Evolutionary conservation across 1,140 invertebrate species (phyloP).

Genomic region (Panagrolaimus sp.): DNA sequence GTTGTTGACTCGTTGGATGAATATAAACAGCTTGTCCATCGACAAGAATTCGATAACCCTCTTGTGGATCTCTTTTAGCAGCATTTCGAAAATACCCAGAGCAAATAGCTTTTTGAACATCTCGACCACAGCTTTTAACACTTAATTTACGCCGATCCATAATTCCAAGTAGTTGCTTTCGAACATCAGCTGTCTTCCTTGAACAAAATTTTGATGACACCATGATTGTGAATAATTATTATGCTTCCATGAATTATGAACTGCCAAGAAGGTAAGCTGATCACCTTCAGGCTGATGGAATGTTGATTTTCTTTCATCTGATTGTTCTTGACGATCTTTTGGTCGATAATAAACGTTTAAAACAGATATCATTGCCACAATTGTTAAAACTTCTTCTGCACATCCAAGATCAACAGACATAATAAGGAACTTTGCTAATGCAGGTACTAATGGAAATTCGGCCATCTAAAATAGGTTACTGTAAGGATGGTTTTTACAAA

Average conservation of each 20-base stretch:
- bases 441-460: slow-evolving; percentile 95
- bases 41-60: slow-evolving; percentile 92
- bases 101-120: slow-evolving; percentile 97
- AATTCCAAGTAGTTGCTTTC: slow-evolving; percentile 82
- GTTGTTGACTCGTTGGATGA: slow-evolving; percentile 93
- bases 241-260: slow-evolving; percentile 99
- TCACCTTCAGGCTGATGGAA: slow-evolving; percentile 98
- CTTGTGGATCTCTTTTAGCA: slow-evolving; percentile 97
- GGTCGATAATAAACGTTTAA: slow-evolving; percentile 94
- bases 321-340: slow-evolving; percentile 88
- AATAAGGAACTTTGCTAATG: slow-evolving; percentile 96
- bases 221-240: slow-evolving; percentile 98
- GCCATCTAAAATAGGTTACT: slow-evolving; percentile 72
- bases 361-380: slow-evolving; percentile 96
- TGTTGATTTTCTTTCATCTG: slow-evolving; percentile 97
- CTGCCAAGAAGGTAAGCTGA: slow-evolving; percentile 90
- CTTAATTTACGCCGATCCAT: slow-evolving; percentile 79
- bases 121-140: slow-evolving; percentile 90
- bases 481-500: slow-evolving; percentile 3
- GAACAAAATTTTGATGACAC: slow-evolving; percentile 99
- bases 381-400: slow-evolving; percentile 94
- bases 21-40: slow-evolving; percentile 98
- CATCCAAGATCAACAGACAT: slow-evolving; percentile 98
- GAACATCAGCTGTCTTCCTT: slow-evolving; percentile 93
- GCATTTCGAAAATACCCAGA: slow-evolving; percentile 98